These are phyloP conservation scores for Oryzias curvinotus DNA, from an alignment of 2,113 vertebrate genomes.

Conservation along the genomic window DNA sequence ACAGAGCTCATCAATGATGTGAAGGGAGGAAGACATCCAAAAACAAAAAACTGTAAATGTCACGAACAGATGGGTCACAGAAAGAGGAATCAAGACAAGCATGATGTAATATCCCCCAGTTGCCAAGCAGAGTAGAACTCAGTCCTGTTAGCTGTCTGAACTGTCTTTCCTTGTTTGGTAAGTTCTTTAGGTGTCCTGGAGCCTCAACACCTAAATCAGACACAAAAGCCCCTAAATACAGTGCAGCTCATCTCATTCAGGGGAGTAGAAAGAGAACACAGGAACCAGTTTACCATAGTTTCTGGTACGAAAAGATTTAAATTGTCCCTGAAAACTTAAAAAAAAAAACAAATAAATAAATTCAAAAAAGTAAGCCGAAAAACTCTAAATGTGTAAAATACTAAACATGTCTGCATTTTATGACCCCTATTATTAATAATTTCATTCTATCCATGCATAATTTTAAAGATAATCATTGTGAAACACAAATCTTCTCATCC, in stretches of 20 bases:
- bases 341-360: too few species aligned
- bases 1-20: slow-evolving; percentile 14
- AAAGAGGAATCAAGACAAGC: background rate
- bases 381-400: too few species aligned
- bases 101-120: slow-evolving; percentile 10
- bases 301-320: too few species aligned
- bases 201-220: slow-evolving; percentile 24
- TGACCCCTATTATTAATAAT: too few species aligned
- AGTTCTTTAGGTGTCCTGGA: slow-evolving; percentile 6
- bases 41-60: background rate
- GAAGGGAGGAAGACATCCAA: slow-evolving; percentile 8
- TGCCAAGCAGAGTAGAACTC: slow-evolving; percentile 14
- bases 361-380: too few species aligned
- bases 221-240: background rate
- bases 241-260: background rate
- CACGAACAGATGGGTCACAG: background rate
- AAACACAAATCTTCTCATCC: slow-evolving; percentile 1
- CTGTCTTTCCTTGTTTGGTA: slow-evolving; percentile 12
- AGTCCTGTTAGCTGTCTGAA: slow-evolving; percentile 14
- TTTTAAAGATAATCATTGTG: slow-evolving; percentile 7
- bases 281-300: background rate
- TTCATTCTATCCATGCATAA: background rate
- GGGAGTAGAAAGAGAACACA: background rate
- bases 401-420: too few species aligned
- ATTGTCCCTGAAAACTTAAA: too few species aligned